phyloP scores from a whole-genome alignment of 1,140 invertebrate genomes.

The Gryon sp. region DNA sequence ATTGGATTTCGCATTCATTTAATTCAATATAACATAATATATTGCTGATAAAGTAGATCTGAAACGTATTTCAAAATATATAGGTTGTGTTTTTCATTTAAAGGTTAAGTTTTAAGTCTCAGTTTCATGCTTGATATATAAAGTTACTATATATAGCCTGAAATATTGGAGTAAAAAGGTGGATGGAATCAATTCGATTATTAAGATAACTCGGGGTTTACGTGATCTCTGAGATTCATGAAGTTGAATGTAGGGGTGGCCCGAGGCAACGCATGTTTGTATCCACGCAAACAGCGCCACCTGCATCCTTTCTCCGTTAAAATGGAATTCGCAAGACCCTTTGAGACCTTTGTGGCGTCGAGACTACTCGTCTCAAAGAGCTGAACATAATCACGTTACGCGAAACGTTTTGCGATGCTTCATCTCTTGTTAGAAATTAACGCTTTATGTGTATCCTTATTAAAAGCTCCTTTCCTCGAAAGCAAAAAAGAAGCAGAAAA shows the following conservation, averaged over 20 bases:
- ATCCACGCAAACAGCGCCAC: constrained; percentile 51
- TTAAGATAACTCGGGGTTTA: constrained; percentile 15
- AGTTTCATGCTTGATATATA: too few species aligned
- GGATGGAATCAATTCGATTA: not conserved
- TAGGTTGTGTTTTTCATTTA: too few species aligned
- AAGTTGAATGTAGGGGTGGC: constrained; percentile 32
- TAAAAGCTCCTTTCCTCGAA: constrained; percentile 23
- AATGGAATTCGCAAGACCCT: constrained; percentile 61
- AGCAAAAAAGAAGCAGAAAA: not conserved
- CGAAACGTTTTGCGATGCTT: constrained; percentile 42
- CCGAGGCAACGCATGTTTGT: constrained; percentile 48
- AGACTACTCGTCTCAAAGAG: constrained; percentile 50
- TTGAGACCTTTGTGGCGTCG: constrained; percentile 58
- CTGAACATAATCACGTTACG: constrained; percentile 60
- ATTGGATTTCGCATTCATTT: too few species aligned
- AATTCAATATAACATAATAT: too few species aligned
- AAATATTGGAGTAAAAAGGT: too few species aligned
- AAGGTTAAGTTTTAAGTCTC: too few species aligned
- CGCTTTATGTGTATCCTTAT: constrained; percentile 41
- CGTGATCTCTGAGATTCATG: constrained; percentile 35
- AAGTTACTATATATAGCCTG: too few species aligned
- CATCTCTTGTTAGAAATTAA: constrained; percentile 45
- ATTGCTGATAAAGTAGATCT: too few species aligned
- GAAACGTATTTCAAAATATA: too few species aligned
- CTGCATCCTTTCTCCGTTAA: constrained; percentile 53